Evolutionary conservation across 2,888 invertebrate genomes (phyloP).

Genomic region (Melipona beecheii): DNA sequence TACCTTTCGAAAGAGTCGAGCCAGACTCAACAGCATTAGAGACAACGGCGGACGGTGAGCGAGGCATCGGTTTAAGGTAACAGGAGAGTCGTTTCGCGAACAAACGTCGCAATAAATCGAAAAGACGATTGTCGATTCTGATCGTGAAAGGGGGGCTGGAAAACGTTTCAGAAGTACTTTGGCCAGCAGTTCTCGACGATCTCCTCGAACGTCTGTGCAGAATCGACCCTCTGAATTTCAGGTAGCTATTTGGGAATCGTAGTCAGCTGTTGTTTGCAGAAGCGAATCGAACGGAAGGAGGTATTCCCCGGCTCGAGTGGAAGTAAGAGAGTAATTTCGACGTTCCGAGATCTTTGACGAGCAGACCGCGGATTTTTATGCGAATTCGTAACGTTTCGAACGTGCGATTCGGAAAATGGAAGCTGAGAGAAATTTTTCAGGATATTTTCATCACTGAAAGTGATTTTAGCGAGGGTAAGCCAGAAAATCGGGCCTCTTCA

Average conservation of each 20-base stretch:
- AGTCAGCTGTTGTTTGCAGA: not conserved
- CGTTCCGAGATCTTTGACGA: not conserved
- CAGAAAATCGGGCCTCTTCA: too few relatives aligned
- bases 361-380: too few relatives aligned
- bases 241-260: not conserved
- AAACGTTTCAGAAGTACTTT: constrained; percentile 34
- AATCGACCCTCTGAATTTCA: constrained; percentile 28
- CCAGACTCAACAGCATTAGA: constrained; percentile 9
- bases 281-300: not conserved
- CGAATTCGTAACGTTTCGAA: too few relatives aligned
- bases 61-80: not conserved
- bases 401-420: too few relatives aligned
- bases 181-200: constrained; percentile 17
- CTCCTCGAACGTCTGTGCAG: constrained; percentile 32
- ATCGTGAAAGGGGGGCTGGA: constrained; percentile 18
- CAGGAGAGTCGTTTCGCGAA: constrained; percentile 20
- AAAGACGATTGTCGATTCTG: constrained; percentile 40
- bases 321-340: not conserved
- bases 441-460: too few relatives aligned
- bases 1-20: constrained; percentile 35
- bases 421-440: too few relatives aligned
- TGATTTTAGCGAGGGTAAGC: too few relatives aligned
- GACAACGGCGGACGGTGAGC: not conserved
- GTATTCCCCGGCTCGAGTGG: not conserved
- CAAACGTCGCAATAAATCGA: constrained; percentile 42